Percentiles rank a stretch among this genome's conserved stretches.
Conservation (phyloP, 2,888 invertebrate genomes). For the Euplexia lucipara region DNA sequence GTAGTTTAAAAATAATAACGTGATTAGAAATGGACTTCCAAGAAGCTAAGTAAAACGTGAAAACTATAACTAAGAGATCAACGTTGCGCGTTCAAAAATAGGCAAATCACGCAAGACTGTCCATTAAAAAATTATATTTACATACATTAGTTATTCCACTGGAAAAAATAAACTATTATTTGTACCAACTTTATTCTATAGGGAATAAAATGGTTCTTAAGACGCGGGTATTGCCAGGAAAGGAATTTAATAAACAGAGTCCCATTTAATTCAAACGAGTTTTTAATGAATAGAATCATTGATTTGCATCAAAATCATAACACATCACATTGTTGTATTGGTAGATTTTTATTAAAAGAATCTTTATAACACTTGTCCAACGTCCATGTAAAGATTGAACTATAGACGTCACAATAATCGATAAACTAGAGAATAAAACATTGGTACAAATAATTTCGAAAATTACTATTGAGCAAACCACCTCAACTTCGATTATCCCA, state of each 20-base stretch:
- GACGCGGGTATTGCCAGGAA: constrained; percentile 3
- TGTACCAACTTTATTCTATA: constrained; percentile 59
- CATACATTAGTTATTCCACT: constrained; percentile 56
- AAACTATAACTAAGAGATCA: constrained; percentile 75
- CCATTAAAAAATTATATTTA: constrained; percentile 63
- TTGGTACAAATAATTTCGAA: constrained; percentile 64
- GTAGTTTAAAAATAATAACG: constrained; percentile 11
- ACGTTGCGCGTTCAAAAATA: constrained; percentile 72
- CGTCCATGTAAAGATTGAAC: constrained; percentile 8
- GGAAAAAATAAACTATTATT: constrained; percentile 46
- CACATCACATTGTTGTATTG: constrained; percentile 14
- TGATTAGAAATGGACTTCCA: constrained; percentile 45
- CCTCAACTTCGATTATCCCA: constrained; percentile 57
- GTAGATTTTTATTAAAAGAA: constrained; percentile 42
- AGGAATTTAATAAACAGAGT: background rate
- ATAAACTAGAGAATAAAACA: constrained; percentile 41
- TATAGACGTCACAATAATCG: constrained; percentile 15
- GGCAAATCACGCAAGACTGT: constrained; percentile 75
- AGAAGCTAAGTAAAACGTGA: constrained; percentile 61
- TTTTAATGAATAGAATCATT: constrained; percentile 10
- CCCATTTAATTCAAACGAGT: constrained; percentile 4
- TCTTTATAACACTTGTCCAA: constrained; percentile 25
- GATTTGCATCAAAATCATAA: constrained; percentile 32
- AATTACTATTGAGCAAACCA: constrained; percentile 60
- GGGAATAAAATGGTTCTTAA: constrained; percentile 29